phyloP scores from a whole-genome alignment of 2,113 vertebrate genomes.

The Picathartes gymnocephalus region DNA sequence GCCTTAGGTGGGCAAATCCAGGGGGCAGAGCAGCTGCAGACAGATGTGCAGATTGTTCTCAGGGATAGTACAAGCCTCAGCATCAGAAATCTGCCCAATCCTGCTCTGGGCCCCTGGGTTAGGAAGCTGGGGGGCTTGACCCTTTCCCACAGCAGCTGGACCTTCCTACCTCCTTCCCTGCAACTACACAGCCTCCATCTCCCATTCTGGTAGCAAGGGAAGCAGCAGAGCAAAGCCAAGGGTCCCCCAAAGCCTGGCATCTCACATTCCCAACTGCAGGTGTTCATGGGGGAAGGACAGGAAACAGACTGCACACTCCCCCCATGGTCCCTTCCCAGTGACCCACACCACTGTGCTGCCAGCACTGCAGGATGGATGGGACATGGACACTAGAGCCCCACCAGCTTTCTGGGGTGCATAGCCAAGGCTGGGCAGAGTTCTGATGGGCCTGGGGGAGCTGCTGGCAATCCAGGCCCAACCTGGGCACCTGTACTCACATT shows the following conservation, averaged over 20 bases:
- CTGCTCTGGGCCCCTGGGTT: neutral
- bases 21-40: neutral
- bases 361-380: neutral
- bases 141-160: neutral
- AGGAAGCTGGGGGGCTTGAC: neutral
- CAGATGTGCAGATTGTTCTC: neutral
- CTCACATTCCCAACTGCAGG: neutral
- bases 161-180: neutral
- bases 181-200: neutral
- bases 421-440: neutral
- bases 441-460: neutral
- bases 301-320: neutral
- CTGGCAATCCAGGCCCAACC: neutral
- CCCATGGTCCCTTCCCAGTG: neutral
- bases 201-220: neutral
- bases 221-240: neutral
- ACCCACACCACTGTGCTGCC: neutral
- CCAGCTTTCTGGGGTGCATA: neutral
- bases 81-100: neutral
- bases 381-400: rapidly evolving
- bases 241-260: neutral
- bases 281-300: neutral
- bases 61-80: neutral
- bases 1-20: neutral
- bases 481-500: neutral